A percentile compares a stretch with the other conserved stretches of the same genome.
phyloP scores from a whole-genome alignment of 2,888 invertebrate species.

The Rhagium mordax region DNA sequence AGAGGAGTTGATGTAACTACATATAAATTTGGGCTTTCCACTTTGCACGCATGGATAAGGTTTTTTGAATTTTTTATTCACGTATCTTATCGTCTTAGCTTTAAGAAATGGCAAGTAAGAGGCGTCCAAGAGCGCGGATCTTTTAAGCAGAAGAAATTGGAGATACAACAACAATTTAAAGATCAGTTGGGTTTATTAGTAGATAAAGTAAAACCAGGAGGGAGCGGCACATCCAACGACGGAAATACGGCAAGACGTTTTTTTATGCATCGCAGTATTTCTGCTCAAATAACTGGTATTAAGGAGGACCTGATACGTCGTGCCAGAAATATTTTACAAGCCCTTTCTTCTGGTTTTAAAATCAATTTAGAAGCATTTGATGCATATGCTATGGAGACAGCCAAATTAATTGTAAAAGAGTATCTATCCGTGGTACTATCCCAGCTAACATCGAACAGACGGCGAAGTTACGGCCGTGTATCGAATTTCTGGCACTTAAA shows the following conservation, averaged over 20 bases:
- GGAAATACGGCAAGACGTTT: not conserved
- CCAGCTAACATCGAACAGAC: no score
- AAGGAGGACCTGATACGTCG: not conserved
- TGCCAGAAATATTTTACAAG: no score
- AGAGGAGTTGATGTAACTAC: not conserved
- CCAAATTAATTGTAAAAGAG: not conserved
- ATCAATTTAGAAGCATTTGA: no score
- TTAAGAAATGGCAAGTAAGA: not conserved
- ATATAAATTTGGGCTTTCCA: not conserved
- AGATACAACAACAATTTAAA: not conserved
- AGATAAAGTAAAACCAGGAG: not conserved
- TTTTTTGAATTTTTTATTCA: not conserved
- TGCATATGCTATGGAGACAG: no score
- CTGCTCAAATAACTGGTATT: not conserved
- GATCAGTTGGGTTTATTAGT: not conserved
- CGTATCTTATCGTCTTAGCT: not conserved
- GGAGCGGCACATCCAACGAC: not conserved
- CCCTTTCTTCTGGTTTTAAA: no score
- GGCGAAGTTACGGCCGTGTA: no score
- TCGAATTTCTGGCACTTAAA: no score
- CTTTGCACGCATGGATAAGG: not conserved
- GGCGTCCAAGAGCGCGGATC: not conserved
- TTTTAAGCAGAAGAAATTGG: not conserved
- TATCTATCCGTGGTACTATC: not conserved
- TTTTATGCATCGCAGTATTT: not conserved